Conservation (phyloP, 2,888 invertebrate species). For the Diachrysia chrysitis region DNA sequence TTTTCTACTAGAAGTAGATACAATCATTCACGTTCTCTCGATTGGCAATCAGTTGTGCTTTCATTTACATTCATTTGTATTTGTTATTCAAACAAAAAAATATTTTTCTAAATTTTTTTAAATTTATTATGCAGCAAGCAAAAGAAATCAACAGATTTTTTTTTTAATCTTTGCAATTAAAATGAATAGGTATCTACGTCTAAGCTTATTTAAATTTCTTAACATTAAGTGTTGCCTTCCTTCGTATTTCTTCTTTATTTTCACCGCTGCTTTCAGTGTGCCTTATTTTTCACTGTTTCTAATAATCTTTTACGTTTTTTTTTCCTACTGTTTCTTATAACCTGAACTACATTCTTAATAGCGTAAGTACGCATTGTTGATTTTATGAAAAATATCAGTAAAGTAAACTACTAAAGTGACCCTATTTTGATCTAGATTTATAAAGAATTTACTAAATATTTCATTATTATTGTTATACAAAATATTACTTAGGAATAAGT, state of each 20-base stretch:
- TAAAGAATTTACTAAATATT: slow-evolving; percentile 6
- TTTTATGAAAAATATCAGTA: not conserved
- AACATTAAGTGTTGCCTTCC: slow-evolving; percentile 21
- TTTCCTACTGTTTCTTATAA: not conserved
- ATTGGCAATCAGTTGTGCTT: slow-evolving; percentile 33
- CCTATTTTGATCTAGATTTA: slow-evolving; percentile 12
- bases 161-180: slow-evolving; percentile 11
- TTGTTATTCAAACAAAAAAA: slow-evolving; percentile 18
- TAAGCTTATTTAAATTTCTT: slow-evolving; percentile 28
- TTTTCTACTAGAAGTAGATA: slow-evolving; percentile 46
- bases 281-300: slow-evolving; percentile 30
- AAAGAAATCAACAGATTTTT: slow-evolving; percentile 8
- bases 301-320: slow-evolving; percentile 19
- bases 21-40: slow-evolving; percentile 29
- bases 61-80: slow-evolving; percentile 41
- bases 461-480: slow-evolving; percentile 32
- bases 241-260: slow-evolving; percentile 34
- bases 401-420: not conserved
- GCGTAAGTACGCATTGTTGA: not conserved
- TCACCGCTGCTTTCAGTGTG: slow-evolving; percentile 53
- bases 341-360: not conserved
- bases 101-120: not conserved
- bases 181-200: slow-evolving; percentile 23
- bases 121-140: slow-evolving; percentile 10
- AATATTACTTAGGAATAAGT: slow-evolving; percentile 32